Conservation (phyloP, 2,888 invertebrate species). For the Drosophila cognata region DNA sequence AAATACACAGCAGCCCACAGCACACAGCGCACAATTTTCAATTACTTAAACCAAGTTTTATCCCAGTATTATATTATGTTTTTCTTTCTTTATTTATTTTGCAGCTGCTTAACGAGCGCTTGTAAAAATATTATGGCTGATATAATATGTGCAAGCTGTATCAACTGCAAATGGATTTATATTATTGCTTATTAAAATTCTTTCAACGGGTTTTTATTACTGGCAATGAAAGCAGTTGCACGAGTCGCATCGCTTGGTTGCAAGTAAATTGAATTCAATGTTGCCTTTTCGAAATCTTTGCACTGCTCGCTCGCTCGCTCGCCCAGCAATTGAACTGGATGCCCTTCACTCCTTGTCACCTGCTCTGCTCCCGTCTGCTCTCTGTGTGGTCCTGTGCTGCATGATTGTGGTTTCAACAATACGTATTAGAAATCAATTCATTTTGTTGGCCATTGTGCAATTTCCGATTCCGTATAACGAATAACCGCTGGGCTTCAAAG, state of each 20-base stretch:
- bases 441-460: constrained; percentile 73
- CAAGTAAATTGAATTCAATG: constrained; percentile 66
- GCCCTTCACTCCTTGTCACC: constrained; percentile 7
- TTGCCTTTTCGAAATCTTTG: constrained; percentile 4
- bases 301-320: background rate
- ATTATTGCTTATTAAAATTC: constrained; percentile 66
- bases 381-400: constrained; percentile 1
- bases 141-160: constrained; percentile 28
- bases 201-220: constrained; percentile 20
- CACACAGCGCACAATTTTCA: constrained; percentile 43
- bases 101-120: constrained; percentile 31
- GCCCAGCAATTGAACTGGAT: constrained; percentile 16
- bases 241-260: constrained; percentile 28
- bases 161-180: constrained; percentile 23
- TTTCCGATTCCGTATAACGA: constrained; percentile 61
- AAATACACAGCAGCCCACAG: constrained; percentile 48
- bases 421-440: constrained; percentile 76
- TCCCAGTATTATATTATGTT: background rate
- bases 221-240: constrained; percentile 24
- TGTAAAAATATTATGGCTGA: constrained; percentile 61
- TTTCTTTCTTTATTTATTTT: constrained; percentile 2
- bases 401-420: constrained; percentile 33
- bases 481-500: constrained; percentile 39
- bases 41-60: constrained; percentile 55
- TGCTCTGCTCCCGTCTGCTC: background rate